Evolutionary conservation across 2,888 invertebrate species (phyloP).

Genomic region (Biston stratarius): DNA sequence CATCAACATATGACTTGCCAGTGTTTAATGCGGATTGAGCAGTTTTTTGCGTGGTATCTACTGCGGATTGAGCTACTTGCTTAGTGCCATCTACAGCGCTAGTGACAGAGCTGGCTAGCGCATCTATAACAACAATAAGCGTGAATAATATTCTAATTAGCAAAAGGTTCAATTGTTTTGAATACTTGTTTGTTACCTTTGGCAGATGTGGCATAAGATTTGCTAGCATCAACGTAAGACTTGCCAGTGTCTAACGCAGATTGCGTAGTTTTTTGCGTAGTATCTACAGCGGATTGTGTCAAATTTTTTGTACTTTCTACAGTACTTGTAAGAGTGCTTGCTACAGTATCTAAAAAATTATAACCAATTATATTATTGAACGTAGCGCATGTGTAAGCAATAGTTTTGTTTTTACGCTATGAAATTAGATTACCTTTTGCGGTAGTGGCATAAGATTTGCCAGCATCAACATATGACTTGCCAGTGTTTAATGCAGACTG

Average conservation of each 20-base stretch:
- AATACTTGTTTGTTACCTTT: conserved; percentile 2
- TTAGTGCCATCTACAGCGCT: conserved; percentile 64
- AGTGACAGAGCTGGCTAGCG: conserved; percentile 59
- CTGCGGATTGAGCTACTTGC: conserved; percentile 61
- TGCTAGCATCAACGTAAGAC: conserved; percentile 61
- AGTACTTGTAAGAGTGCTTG: conserved; percentile 59
- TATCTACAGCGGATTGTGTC: conserved; percentile 62
- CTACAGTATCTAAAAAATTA: conserved; percentile 56
- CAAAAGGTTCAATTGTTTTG: background rate
- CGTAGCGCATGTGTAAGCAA: conserved; percentile 67
- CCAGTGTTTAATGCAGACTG: conserved; percentile 62
- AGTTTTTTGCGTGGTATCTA: conserved; percentile 63
- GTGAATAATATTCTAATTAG: background rate
- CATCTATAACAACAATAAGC: conserved; percentile 63
- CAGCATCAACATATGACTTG: conserved; percentile 58
- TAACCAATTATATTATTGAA: background rate
- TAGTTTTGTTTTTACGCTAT: too few relatives aligned
- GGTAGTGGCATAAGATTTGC: conserved; percentile 61
- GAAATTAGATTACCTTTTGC: conserved; percentile 65
- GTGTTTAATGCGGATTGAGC: conserved; percentile 64
- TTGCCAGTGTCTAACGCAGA: conserved; percentile 60
- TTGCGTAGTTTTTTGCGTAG: conserved; percentile 63
- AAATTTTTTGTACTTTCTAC: conserved; percentile 65
- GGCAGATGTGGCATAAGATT: conserved; percentile 59
- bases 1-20: conserved; percentile 59